Base-by-base conservation (phyloP, 2,113 vertebrate genomes). In the Odontesthes bonariensis region DNA sequence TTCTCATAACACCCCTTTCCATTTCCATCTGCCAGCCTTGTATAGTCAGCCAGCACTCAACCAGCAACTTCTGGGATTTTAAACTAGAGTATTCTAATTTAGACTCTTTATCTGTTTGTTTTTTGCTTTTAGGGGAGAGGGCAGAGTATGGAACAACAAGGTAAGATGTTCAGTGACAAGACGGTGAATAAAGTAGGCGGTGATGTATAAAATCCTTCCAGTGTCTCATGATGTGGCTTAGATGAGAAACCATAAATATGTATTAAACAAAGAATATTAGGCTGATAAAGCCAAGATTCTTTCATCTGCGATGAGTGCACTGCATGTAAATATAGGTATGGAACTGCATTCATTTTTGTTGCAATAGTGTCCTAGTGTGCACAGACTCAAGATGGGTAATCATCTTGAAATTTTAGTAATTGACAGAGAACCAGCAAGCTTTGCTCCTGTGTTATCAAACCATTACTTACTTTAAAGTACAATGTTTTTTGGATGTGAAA, bases 101-200 rank as follows among this genome's bases (percentile, higher is more conserved):
- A 49, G 40, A 42, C 49, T 67, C 51, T 72, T 83, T 84, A 38
- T 81, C 33, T 38, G 65, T 44, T 72, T 83, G 80, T 40, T 71
- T 76, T 83, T 82, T 73, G 35, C 32, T 93, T 88, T 3, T 54
- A 98, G 97, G 97, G 82, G 97, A 98, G 86, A 95, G 96, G 93
- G 95, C 97, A 3, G 96, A 97, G 75, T 98, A 96, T 0, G 97
- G 97, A 84, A 98, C 97, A 66, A 97, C 96, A 87, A 97, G 97
- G 97, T 98, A 94, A 96, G 96, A 84, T 64, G 75, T 86, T 44
- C 64, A 66, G 46, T 71, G 74, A 86, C 81, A 77, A 80, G 22
- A 65, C 58, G 53, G 22, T 64, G 56, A 85, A 85, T 78, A 73
- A 78, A 73, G 64, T 78, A 54, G 66, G 57, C n/a, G 33, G 55